Conservation (phyloP, 1,140 invertebrate species). For the Periplaneta americana region DNA sequence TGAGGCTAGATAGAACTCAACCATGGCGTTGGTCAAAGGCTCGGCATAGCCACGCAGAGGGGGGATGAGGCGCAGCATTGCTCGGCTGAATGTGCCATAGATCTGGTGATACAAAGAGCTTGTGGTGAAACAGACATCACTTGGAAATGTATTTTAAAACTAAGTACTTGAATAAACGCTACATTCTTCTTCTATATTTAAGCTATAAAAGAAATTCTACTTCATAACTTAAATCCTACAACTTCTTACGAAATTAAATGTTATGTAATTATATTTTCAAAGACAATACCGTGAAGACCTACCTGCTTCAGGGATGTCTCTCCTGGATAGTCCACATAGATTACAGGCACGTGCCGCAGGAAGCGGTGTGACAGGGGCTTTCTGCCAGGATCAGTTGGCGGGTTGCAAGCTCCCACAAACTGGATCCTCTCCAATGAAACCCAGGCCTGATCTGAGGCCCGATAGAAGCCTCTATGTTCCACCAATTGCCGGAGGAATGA, state of each 20-base stretch:
- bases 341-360: constrained; percentile 93
- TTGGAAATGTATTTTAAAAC: too few species aligned
- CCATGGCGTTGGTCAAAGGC: constrained; percentile 97
- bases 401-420: constrained; percentile 99
- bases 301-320: constrained; percentile 93
- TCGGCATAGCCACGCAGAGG: constrained; percentile 88
- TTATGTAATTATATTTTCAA: too few species aligned
- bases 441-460: constrained; percentile 94
- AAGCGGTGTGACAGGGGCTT: constrained; percentile 93
- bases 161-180: too few species aligned
- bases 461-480: constrained; percentile 88
- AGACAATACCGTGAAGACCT: constrained; percentile 38
- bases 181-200: too few species aligned
- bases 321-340: constrained; percentile 99
- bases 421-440: constrained; percentile 96
- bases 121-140: too few species aligned
- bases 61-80: constrained; percentile 92
- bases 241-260: too few species aligned
- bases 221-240: too few species aligned
- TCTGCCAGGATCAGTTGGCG: constrained; percentile 97
- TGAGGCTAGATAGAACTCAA: constrained; percentile 94
- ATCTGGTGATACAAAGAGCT: constrained; percentile 64
- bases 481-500: constrained; percentile 97
- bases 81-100: constrained; percentile 96
- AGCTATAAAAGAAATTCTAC: too few species aligned